Evolutionary conservation across 2,797 vertebrate species (phyloP).

Genomic region (Melanotaenia pygmaea): DNA sequence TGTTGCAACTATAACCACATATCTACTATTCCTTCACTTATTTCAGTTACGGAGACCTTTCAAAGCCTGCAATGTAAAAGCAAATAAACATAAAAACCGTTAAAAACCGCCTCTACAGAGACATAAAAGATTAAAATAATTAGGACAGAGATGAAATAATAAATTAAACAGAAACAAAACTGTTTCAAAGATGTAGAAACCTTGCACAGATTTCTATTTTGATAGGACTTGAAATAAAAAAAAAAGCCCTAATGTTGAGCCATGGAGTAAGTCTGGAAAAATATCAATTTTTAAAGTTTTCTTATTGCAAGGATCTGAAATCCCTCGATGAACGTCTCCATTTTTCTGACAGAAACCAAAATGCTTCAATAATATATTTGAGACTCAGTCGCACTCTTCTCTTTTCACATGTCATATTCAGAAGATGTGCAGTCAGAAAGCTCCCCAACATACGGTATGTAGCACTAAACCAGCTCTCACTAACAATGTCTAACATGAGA

Average conservation of each 20-base stretch:
- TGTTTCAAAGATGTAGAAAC: not conserved
- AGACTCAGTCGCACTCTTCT: not conserved
- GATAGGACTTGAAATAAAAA: not conserved
- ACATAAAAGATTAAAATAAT: not conserved
- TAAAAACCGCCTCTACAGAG: not conserved
- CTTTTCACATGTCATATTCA: not conserved
- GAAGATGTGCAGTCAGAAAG: not conserved
- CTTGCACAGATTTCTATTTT: not conserved
- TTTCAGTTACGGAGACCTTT: slow-evolving; percentile 19
- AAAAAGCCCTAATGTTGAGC: not conserved
- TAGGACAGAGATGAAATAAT: not conserved
- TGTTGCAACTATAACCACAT: slow-evolving; percentile 45
- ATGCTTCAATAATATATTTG: not conserved
- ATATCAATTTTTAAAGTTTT: not conserved
- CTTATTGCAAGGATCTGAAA: not conserved
- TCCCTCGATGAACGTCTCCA: not conserved
- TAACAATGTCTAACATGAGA: not conserved
- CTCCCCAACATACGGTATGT: not conserved
- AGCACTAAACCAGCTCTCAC: not conserved
- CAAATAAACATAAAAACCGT: not conserved
- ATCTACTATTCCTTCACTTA: slow-evolving; percentile 13
- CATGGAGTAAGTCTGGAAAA: not conserved
- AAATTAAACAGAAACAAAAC: not conserved
- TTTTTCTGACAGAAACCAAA: not conserved
- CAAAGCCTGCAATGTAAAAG: not conserved